Conservation (phyloP, 2,113 vertebrate species). For the Xiphophorus hellerii region DNA sequence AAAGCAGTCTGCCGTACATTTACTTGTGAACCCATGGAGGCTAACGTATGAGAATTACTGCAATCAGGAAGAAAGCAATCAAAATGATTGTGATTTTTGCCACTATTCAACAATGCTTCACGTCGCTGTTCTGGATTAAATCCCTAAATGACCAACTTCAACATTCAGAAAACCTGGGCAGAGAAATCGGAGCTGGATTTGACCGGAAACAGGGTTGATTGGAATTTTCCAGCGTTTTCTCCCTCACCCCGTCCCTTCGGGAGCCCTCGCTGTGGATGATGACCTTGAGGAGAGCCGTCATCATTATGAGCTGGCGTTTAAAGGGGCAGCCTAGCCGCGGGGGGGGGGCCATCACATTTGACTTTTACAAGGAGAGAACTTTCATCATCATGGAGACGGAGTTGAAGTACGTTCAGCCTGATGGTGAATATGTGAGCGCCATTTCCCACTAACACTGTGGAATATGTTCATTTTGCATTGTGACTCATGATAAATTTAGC, state of each 20-base stretch:
- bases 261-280: not conserved
- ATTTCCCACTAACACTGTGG: no score
- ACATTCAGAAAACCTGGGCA: not conserved
- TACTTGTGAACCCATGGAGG: no score
- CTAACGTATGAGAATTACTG: no score
- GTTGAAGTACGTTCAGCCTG: not conserved
- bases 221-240: not conserved
- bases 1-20: no score
- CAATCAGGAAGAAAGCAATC: no score
- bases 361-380: not conserved
- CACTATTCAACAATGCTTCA: no score
- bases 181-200: not conserved
- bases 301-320: not conserved
- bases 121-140: no score
- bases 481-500: no score
- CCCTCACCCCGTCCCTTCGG: no score
- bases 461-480: no score
- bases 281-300: not conserved
- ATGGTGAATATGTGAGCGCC: not conserved
- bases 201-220: not conserved
- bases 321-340: not conserved
- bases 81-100: no score
- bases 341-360: not conserved
- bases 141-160: not conserved
- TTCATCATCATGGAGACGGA: not conserved